phyloP scores from a whole-genome alignment of 2,888 invertebrate species.

The Allacma fusca region DNA sequence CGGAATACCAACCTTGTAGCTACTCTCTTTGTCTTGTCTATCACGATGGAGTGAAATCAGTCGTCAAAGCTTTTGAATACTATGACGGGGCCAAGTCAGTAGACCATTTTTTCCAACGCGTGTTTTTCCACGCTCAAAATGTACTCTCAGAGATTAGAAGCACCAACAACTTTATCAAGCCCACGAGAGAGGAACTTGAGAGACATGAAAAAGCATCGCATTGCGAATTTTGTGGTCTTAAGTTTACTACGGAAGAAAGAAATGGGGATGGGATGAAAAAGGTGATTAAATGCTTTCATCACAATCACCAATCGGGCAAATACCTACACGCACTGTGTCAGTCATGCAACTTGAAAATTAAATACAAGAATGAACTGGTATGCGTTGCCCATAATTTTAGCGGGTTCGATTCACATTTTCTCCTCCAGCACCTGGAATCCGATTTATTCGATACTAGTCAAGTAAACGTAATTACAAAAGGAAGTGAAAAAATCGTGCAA shows the following conservation, averaged over 20 bases:
- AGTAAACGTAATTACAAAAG: not conserved
- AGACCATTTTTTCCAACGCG: not conserved
- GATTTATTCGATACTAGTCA: not conserved
- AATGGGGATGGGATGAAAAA: not conserved
- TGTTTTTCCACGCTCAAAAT: not conserved
- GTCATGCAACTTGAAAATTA: not conserved
- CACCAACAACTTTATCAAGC: not conserved
- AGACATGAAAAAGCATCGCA: not conserved
- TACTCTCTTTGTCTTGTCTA: constrained; percentile 2
- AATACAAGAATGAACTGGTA: not conserved
- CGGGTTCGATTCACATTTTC: not conserved
- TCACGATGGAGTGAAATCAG: not conserved
- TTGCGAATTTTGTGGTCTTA: not conserved
- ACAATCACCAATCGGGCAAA: not conserved
- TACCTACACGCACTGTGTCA: not conserved
- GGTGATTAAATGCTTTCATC: constrained; percentile 9
- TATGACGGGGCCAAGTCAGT: not conserved
- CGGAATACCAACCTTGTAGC: not conserved
- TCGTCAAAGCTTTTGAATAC: not conserved
- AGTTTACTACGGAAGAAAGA: not conserved
- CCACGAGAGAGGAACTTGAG: not conserved
- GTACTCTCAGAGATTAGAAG: not conserved
- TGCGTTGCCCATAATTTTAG: not conserved
- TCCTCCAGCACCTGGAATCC: not conserved
- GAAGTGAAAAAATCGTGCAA: not conserved